These are phyloP conservation scores for Andrena flavipes DNA, from an alignment of 2,888 invertebrate species.

Conservation along the genomic window DNA sequence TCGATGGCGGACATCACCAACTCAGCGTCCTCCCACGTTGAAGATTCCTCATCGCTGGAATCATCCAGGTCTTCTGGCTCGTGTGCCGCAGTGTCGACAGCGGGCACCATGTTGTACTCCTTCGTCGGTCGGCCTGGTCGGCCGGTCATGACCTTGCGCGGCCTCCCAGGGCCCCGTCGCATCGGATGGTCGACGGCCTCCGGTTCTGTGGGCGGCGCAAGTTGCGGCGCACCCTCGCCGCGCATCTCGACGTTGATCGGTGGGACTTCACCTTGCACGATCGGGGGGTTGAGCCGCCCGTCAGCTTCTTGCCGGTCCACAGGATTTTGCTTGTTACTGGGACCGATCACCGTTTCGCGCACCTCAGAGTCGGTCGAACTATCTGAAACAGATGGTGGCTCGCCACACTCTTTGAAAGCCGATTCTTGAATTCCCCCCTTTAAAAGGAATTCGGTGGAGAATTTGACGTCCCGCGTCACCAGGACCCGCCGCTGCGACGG, in stretches of 20 bases:
- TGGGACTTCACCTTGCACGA: too few relatives aligned
- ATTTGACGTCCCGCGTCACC: slow-evolving; percentile 45
- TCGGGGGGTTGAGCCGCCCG: too few relatives aligned
- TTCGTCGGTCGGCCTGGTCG: background rate
- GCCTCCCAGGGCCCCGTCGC: background rate
- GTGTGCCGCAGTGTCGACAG: background rate
- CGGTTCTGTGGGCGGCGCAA: too few relatives aligned
- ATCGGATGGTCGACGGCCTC: too few relatives aligned
- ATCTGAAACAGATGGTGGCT: too few relatives aligned
- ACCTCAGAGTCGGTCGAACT: too few relatives aligned
- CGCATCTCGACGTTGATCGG: too few relatives aligned
- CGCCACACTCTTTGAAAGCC: too few relatives aligned
- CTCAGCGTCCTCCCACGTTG: background rate
- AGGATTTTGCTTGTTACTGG: too few relatives aligned
- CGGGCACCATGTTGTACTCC: background rate
- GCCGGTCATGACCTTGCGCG: background rate
- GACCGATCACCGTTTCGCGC: too few relatives aligned
- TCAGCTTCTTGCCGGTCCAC: too few relatives aligned
- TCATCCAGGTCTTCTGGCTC: background rate
- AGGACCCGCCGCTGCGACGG: slow-evolving; percentile 21
- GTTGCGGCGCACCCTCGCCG: too few relatives aligned
- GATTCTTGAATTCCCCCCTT: background rate
- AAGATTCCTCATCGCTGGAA: background rate
- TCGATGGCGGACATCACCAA: slow-evolving; percentile 5
- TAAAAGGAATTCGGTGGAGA: slow-evolving; percentile 15